These are phyloP conservation scores for Mesembrinibis cayennensis DNA, from an alignment of 2,113 vertebrate species.

Conservation along the genomic window DNA sequence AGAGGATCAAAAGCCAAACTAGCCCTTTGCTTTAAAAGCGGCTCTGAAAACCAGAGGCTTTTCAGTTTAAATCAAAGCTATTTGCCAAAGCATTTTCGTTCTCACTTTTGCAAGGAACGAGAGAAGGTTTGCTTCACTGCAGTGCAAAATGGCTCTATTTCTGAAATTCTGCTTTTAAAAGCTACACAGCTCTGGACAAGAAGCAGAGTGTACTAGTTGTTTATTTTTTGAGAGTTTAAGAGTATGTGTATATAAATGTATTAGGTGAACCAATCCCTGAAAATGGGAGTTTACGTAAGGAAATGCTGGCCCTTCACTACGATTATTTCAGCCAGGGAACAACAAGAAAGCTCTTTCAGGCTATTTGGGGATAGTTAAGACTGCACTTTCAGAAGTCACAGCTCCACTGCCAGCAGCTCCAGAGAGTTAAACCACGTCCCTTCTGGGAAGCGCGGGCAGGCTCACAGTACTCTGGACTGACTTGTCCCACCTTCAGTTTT, in stretches of 20 bases:
- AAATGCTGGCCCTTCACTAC: neutral
- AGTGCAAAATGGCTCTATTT: neutral
- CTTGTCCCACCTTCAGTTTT: neutral
- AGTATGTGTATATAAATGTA: neutral
- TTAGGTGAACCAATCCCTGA: neutral
- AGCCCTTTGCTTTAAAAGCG: constrained; percentile 45
- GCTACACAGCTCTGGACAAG: neutral
- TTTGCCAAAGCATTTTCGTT: constrained; percentile 41
- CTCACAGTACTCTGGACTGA: neutral
- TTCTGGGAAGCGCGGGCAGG: neutral
- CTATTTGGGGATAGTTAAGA: neutral
- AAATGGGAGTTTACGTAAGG: neutral
- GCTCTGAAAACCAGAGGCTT: constrained; percentile 30
- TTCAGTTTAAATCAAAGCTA: constrained; percentile 59
- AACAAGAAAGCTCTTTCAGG: constrained; percentile 5
- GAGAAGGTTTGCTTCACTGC: neutral
- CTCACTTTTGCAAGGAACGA: neutral
- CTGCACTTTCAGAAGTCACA: neutral
- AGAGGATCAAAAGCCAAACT: constrained; percentile 65
- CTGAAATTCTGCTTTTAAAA: constrained; percentile 11
- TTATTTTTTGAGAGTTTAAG: constrained; percentile 35
- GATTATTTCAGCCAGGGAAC: neutral
- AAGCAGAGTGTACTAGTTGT: constrained; percentile 13
- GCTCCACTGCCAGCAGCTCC: neutral
- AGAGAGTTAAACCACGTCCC: neutral